Conservation (phyloP, 2,888 invertebrate species). For the Eumacrocentrus americanus region DNA sequence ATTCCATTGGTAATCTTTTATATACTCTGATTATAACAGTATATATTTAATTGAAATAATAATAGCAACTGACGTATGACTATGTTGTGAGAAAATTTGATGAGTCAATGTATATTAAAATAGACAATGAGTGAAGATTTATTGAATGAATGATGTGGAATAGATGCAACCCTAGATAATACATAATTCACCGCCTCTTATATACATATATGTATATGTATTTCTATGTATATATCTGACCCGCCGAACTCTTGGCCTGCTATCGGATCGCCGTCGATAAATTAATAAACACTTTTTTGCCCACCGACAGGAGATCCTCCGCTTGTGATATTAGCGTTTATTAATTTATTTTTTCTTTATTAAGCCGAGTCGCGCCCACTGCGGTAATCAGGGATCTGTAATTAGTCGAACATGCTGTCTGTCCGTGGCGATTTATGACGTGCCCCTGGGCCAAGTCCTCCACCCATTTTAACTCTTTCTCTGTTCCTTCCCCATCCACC, state of each 20-base stretch:
- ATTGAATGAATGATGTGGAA: neutral
- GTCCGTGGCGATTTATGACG: conserved; percentile 52
- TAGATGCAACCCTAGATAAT: neutral
- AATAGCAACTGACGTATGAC: neutral
- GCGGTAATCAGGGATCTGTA: conserved; percentile 58
- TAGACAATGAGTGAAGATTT: neutral
- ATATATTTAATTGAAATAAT: neutral
- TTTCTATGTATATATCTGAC: conserved; percentile 18
- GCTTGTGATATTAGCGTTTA: conserved; percentile 52
- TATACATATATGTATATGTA: conserved; percentile 6
- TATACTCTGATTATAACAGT: too few species aligned
- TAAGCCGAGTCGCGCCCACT: conserved; percentile 51
- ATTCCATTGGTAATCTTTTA: too few species aligned
- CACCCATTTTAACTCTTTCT: conserved; percentile 19
- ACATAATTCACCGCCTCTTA: neutral
- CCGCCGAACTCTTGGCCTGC: conserved; percentile 18
- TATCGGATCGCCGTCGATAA: conserved; percentile 44
- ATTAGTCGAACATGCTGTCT: conserved; percentile 58
- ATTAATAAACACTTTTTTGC: conserved; percentile 52
- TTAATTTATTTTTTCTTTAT: conserved; percentile 58
- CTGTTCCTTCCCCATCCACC: conserved; percentile 17
- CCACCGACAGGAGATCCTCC: conserved; percentile 46
- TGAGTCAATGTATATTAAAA: neutral
- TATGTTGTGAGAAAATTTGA: neutral
- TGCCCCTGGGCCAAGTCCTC: conserved; percentile 35